Conservation (phyloP, 2,113 vertebrate species). For the Phylloscopus trochiloides region DNA sequence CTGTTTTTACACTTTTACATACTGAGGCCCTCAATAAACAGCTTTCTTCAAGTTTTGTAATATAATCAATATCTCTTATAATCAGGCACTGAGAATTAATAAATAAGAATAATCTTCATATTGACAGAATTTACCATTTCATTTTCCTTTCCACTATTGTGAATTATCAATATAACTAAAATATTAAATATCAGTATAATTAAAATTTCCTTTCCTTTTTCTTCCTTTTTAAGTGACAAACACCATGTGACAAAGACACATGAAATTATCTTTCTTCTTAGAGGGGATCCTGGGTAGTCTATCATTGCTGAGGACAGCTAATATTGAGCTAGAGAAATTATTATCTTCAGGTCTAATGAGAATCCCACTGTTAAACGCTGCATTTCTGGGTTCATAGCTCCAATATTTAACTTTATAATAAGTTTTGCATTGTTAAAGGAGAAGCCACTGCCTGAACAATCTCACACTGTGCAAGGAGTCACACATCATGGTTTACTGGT, state of each 20-base stretch:
- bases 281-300: background rate
- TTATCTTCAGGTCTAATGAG: constrained; percentile 3
- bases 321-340: background rate
- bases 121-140: background rate
- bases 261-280: background rate
- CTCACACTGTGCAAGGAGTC: background rate
- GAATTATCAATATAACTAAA: background rate
- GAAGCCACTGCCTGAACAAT: background rate
- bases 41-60: background rate
- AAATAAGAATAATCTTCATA: background rate
- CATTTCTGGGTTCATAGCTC: constrained; percentile 15
- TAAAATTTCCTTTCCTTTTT: background rate
- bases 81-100: background rate
- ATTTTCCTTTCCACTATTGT: background rate
- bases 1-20: background rate
- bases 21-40: background rate
- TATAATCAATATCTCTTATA: background rate
- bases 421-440: background rate
- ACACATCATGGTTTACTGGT: background rate
- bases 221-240: background rate
- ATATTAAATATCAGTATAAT: background rate
- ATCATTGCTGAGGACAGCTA: background rate
- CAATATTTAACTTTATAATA: background rate
- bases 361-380: background rate
- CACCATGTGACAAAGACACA: background rate